Evolutionary conservation across 2,113 vertebrate genomes (phyloP).

Genomic region (Xerus inauris): DNA sequence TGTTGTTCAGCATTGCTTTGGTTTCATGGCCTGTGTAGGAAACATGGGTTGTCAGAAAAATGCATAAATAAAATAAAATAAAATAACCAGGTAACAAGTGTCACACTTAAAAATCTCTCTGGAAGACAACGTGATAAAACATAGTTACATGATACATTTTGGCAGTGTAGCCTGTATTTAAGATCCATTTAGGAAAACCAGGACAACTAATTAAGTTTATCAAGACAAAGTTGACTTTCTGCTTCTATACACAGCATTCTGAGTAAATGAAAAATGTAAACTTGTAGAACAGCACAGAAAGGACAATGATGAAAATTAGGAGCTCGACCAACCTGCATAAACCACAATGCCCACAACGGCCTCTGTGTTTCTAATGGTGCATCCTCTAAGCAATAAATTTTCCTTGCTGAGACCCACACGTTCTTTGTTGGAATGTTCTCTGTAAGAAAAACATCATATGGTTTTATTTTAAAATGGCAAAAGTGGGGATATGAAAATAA

Average conservation of each 20-base stretch:
- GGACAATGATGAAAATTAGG: not conserved
- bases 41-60: constrained; percentile 34
- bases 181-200: not conserved
- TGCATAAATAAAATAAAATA: not conserved
- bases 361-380: constrained; percentile 95
- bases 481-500: not conserved
- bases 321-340: constrained; percentile 92
- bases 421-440: constrained; percentile 90
- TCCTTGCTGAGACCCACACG: constrained; percentile 92
- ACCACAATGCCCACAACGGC: constrained; percentile 95
- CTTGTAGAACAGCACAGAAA: not conserved
- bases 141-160: not conserved
- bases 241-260: not conserved
- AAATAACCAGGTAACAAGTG: not conserved
- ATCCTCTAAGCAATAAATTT: constrained; percentile 95
- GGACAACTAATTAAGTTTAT: not conserved
- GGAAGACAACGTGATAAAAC: not conserved
- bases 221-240: not conserved
- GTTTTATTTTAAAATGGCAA: constrained; percentile 12
- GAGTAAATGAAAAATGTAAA: not conserved
- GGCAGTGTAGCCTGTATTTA: not conserved
- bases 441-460: constrained; percentile 75
- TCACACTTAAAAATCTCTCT: not conserved
- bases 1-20: constrained; percentile 98
- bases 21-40: constrained; percentile 93